Evolutionary conservation across 2,113 vertebrate species (phyloP), one percentile per base, ranked within the genome.

Genomic region (Tetraodon nigroviridis): DNA sequence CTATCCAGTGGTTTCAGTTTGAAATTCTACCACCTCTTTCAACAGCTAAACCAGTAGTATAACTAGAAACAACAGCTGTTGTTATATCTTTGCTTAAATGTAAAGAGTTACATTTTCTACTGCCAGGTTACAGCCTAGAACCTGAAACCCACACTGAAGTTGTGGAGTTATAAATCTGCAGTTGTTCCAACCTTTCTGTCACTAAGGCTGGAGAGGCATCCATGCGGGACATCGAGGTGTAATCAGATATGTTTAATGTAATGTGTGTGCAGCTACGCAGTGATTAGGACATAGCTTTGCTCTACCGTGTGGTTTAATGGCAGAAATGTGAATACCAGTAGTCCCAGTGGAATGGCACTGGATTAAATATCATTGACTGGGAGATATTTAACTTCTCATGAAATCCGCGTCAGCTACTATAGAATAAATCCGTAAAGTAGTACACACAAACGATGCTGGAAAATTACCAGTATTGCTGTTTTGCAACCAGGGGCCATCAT

Each of bases 281-380:
- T 42, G 55, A 75, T 51, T 56, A 56, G 81, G 66, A 61, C 67
- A 68, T 50, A 18, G 59, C 54, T 20, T 44, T 42, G 63, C 52
- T 27, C 45, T 67, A 47, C 41, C 58, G 57, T 45, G 63, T 72
- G 55, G 29, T 49, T 53, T 64, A 21, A 11, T 70, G 50, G 70
- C 71, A 73, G 68, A 75, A 64, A 77, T 75, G 78, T 71, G 79
- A 80, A 83, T 76, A 62, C 51, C 80, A 78, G 62, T 14, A 27
- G 58, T 82, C 69, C 58, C 42, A 47, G 46, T 67, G 80, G 71
- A 42, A 63, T 76, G 72, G 50, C 18, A 3, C 44, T 45, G 18
- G 71, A 74, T 87, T 83, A 67, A 83, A 88, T 87, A 82, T 89
- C 89, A 85, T 78, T 22, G 64, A 81, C 62, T 58, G 55, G 69